Evolutionary conservation across 2,888 invertebrate species (phyloP).

Genomic region (Sceliomorpha sp.): DNA sequence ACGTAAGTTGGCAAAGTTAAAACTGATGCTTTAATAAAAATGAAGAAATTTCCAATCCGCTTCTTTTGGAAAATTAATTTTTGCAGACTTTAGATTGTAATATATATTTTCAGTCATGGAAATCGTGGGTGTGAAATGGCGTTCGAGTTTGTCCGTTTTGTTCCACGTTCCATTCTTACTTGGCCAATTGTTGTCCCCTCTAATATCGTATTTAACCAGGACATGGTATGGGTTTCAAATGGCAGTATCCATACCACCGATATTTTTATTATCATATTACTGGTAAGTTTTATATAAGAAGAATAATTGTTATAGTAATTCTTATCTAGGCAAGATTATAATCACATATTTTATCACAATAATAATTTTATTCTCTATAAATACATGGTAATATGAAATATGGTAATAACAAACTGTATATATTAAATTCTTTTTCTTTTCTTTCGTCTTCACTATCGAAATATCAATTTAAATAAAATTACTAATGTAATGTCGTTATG

Average conservation of each 20-base stretch:
- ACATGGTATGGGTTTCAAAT: constrained; percentile 83
- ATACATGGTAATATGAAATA: too few species aligned
- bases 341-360: too few species aligned
- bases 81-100: constrained; percentile 7
- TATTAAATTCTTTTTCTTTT: too few species aligned
- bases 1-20: constrained; percentile 72
- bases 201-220: constrained; percentile 83
- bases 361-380: too few species aligned
- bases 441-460: too few species aligned
- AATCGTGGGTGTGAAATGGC: constrained; percentile 82
- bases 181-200: constrained; percentile 82
- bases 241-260: constrained; percentile 80
- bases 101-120: constrained; percentile 82
- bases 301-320: too few species aligned
- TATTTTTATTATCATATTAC: constrained; percentile 79
- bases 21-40: constrained; percentile 16
- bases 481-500: too few species aligned
- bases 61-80: neutral
- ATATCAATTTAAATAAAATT: too few species aligned
- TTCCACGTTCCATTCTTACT: constrained; percentile 82
- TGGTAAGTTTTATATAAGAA: constrained; percentile 81
- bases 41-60: too few species aligned
- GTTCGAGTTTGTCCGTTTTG: constrained; percentile 81
- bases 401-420: too few species aligned
- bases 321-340: too few species aligned